Percentiles rank a stretch among this genome's conserved stretches.
Conservation (phyloP, 2,797 vertebrate species). For the Ambastaia sidthimunki region DNA sequence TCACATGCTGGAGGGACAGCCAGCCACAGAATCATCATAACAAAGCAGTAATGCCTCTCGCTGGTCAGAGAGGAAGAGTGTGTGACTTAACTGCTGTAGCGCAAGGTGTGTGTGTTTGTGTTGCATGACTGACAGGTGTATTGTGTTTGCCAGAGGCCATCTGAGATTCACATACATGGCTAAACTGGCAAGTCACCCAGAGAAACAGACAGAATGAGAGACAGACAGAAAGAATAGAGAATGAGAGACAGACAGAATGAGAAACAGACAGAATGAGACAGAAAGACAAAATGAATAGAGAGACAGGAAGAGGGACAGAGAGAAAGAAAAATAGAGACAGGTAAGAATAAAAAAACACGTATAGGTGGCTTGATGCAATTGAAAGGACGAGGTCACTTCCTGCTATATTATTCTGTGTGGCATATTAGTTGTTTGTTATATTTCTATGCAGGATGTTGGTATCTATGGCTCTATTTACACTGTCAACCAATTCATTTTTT, state of each 20-base stretch:
- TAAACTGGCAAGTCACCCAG: constrained; percentile 36
- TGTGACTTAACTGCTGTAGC: constrained; percentile 27
- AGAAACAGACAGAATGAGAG: constrained; percentile 18
- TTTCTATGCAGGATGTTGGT: neutral
- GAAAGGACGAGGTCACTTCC: constrained; percentile 18
- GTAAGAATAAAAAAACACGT: constrained; percentile 57
- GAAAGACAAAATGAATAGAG: neutral
- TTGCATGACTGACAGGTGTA: constrained; percentile 55
- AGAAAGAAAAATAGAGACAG: constrained; percentile 33
- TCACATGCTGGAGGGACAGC: constrained; percentile 50
- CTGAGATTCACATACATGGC: constrained; percentile 54
- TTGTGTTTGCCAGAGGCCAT: constrained; percentile 53
- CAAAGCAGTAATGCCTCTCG: constrained; percentile 32
- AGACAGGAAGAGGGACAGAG: constrained; percentile 13
- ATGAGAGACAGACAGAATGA: neutral
- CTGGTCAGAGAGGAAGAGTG: constrained; percentile 42
- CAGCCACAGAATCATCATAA: constrained; percentile 44
- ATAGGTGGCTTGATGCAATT: constrained; percentile 14
- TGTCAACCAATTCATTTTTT: neutral
- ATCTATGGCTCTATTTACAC: neutral
- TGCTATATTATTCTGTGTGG: neutral
- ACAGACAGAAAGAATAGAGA: constrained; percentile 35
- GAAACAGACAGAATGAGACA: neutral
- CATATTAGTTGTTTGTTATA: neutral
- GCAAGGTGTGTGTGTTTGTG: constrained; percentile 18